Evolutionary conservation across 64 coral and sea anemone genomes (phyloP).

Genomic region (Pocillopora verrucosa): DNA sequence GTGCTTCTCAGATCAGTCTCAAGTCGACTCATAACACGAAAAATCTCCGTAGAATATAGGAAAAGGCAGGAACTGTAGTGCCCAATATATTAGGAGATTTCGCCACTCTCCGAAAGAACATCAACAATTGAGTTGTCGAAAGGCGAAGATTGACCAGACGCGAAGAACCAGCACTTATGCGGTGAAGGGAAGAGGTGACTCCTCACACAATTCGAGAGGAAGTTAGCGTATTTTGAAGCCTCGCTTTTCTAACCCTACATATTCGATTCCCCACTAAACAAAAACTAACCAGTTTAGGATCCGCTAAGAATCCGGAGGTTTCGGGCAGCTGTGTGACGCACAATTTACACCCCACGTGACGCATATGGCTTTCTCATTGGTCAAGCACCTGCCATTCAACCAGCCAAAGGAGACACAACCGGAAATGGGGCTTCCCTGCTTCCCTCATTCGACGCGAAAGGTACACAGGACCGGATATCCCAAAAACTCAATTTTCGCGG

Average conservation of each 20-base stretch:
- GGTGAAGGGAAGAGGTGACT: slow-evolving; percentile 31
- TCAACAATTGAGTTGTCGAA: slow-evolving; percentile 38
- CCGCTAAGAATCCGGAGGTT: slow-evolving; percentile 75
- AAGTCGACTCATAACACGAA: slow-evolving; percentile 12
- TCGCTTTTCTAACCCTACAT: slow-evolving; percentile 56
- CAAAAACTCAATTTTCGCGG: slow-evolving; percentile 2
- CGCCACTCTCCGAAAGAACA: slow-evolving; percentile 48
- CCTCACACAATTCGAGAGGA: slow-evolving; percentile 34
- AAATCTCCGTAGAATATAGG: background rate
- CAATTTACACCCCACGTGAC: slow-evolving; percentile 74
- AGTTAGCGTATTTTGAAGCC: slow-evolving; percentile 20
- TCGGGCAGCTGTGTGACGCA: slow-evolving; percentile 84
- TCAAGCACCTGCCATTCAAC: slow-evolving; percentile 62
- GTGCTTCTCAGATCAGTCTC: slow-evolving; percentile 10
- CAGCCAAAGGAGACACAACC: slow-evolving; percentile 35
- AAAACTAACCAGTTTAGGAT: slow-evolving; percentile 47
- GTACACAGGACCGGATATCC: slow-evolving; percentile 28
- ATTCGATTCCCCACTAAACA: slow-evolving; percentile 47
- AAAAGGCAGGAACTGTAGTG: slow-evolving; percentile 4
- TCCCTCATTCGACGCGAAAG: slow-evolving; percentile 21
- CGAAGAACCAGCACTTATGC: background rate
- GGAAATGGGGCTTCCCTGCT: slow-evolving; percentile 57
- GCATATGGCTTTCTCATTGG: slow-evolving; percentile 29
- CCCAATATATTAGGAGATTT: slow-evolving; percentile 37
- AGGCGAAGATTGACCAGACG: background rate